Base-by-base conservation (phyloP, 1,140 invertebrate genomes). In the Pinna nobilis region DNA sequence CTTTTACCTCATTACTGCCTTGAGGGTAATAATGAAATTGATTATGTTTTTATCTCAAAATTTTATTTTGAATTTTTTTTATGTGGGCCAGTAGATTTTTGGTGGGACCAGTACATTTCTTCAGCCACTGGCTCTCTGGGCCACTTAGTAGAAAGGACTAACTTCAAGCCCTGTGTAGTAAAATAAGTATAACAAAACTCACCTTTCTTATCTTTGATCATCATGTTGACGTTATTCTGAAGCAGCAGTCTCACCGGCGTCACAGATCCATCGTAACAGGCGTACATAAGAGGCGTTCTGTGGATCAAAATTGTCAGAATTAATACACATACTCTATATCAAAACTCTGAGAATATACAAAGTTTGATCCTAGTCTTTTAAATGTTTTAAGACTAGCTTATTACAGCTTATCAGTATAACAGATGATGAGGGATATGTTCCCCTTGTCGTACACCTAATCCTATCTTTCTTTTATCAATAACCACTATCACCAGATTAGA, bases 121-220 rank as follows among this genome's bases (percentile, higher is more conserved):
- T 15, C 15, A 18, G 44, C 20, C 44, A 47, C 20, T 18, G 15
- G 20, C 15, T 47, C 15, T 47, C 44, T 47, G 15, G 44, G 15
- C 44, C 44, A 47, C 15, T 18, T 15, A 20, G 9, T 18, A 15
- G 20, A 47, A 47, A 6, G 0, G 20, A 47, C 15, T 18, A 9
- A 18, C 15, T 47, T 7, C 15, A 47, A 18, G 15, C 15, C 44
- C 20, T 20, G 20, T 47, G 15, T 47, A 18, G 20, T 47, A 47
- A 7, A 15, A 5, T 35, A 33, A 25, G 25, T n/a, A n/a, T n/a
- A n/a, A n/a, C n/a, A n/a, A n/a, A n/a, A n/a, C n/a, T n/a, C n/a
- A 72, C 70, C 70, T 72, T 72, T 72, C 9, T 41, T 49, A 47
- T 72, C 70, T 30, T 72, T 72, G 33, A 72, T 72, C n/a, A 57